Percentiles rank a stretch among this genome's conserved stretches.
Evolutionary conservation across 2,113 vertebrate species (phyloP).

Genomic region (Fulmarus glacialis): DNA sequence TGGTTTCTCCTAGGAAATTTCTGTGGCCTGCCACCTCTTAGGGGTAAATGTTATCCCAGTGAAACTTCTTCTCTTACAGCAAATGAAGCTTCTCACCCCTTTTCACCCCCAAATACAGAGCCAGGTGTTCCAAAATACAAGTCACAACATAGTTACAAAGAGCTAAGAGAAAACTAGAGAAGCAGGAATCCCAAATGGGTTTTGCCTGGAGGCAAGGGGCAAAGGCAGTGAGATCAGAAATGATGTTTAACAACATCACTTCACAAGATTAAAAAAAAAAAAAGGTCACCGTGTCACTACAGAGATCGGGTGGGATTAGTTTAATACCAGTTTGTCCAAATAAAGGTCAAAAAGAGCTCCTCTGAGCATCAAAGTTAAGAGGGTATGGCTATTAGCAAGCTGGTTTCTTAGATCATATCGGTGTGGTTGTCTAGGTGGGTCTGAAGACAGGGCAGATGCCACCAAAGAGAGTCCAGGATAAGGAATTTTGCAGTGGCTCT

Average conservation of each 20-base stretch:
- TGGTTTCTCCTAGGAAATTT: neutral
- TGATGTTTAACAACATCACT: neutral
- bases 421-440: neutral
- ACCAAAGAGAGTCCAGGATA: neutral
- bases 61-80: neutral
- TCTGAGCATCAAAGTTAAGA: neutral
- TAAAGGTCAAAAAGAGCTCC: neutral
- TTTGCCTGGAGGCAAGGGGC: slow-evolving; percentile 11
- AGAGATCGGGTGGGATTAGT: neutral
- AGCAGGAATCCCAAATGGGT: slow-evolving; percentile 16
- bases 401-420: neutral
- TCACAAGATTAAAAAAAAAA: slow-evolving; percentile 19
- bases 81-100: neutral
- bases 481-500: neutral
- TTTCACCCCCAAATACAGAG: neutral
- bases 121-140: slow-evolving; percentile 27
- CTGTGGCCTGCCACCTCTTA: neutral
- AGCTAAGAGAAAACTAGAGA: slow-evolving; percentile 23
- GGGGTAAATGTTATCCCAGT: neutral
- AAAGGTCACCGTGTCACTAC: slow-evolving; percentile 28
- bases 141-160: neutral
- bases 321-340: neutral
- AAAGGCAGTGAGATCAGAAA: neutral
- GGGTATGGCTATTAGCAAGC: neutral
- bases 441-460: neutral